Evolutionary conservation across 1,140 invertebrate species (phyloP).

Genomic region (Pissodes strobi): DNA sequence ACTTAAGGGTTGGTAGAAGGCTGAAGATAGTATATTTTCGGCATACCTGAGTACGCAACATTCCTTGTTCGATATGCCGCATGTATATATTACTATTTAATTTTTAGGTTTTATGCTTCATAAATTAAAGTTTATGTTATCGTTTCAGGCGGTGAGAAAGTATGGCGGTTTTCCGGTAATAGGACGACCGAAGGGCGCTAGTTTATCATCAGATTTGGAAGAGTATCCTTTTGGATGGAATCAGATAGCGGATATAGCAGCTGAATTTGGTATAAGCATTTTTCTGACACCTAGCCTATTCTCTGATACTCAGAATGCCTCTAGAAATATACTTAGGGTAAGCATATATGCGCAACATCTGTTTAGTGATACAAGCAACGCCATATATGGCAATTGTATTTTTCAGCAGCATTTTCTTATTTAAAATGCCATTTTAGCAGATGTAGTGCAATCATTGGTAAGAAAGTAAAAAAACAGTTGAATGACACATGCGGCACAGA

Average conservation of each 20-base stretch:
- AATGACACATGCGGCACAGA: too few relatives aligned
- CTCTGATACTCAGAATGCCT: conserved; percentile 30
- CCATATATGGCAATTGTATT: neutral
- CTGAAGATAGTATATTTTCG: too few relatives aligned
- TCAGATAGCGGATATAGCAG: conserved; percentile 41
- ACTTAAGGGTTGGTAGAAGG: too few relatives aligned
- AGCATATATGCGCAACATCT: neutral
- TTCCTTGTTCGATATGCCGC: too few relatives aligned
- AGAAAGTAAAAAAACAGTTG: too few relatives aligned
- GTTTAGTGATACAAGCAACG: neutral
- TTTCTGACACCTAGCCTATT: conserved; percentile 38
- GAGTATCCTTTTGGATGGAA: conserved; percentile 42
- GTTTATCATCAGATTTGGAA: neutral
- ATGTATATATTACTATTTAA: too few relatives aligned
- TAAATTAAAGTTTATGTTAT: too few relatives aligned
- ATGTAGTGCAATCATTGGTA: too few relatives aligned
- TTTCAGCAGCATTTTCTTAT: neutral
- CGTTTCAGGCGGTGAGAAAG: conserved; percentile 20
- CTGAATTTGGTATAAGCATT: conserved; percentile 45
- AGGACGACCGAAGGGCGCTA: neutral
- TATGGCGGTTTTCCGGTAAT: conserved; percentile 38
- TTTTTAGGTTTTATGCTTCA: too few relatives aligned
- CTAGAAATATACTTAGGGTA: conserved; percentile 37
- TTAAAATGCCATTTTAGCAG: too few relatives aligned
- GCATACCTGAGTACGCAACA: too few relatives aligned